Percentiles rank a stretch among this genome's conserved stretches.
phyloP scores from a whole-genome alignment of 1,140 invertebrate species.

The Penaeus chinensis region DNA sequence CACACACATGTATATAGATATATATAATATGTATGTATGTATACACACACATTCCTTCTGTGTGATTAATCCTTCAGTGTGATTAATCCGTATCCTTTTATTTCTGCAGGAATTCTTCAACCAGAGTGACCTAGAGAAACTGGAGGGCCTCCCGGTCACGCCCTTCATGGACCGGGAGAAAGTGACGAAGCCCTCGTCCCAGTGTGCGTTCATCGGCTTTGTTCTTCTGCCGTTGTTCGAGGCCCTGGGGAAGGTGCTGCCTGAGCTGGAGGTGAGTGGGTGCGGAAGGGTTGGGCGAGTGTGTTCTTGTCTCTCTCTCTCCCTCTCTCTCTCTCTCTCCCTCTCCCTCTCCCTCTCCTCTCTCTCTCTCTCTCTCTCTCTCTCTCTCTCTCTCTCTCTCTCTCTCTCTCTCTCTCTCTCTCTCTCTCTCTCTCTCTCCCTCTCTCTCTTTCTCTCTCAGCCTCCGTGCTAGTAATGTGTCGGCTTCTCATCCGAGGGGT shows the following conservation, averaged over 20 bases:
- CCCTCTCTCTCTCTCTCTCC: not conserved
- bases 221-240: conserved; percentile 85
- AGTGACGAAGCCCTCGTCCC: conserved; percentile 86
- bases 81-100: conserved; percentile 70
- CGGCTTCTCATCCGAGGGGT: too few relatives aligned
- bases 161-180: conserved; percentile 93
- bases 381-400: not conserved
- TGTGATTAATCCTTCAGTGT: too few relatives aligned
- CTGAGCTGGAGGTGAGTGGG: conserved; percentile 75
- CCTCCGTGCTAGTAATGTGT: too few relatives aligned
- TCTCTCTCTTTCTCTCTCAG: too few relatives aligned
- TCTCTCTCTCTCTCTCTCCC: too few relatives aligned
- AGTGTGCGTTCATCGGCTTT: conserved; percentile 87
- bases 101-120: conserved; percentile 84
- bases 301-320: conserved; percentile 16
- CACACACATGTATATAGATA: too few relatives aligned
- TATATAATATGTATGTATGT: too few relatives aligned
- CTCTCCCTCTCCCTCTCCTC: not conserved
- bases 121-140: conserved; percentile 86
- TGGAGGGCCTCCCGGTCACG: conserved; percentile 85
- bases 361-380: not conserved
- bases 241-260: conserved; percentile 78
- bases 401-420: not conserved
- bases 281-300: not conserved
- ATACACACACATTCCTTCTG: too few relatives aligned